A percentile compares a stretch with the other conserved stretches of the same genome.
Evolutionary conservation across 2,888 invertebrate genomes (phyloP).

Genomic region (Tenthredo mesomela): DNA sequence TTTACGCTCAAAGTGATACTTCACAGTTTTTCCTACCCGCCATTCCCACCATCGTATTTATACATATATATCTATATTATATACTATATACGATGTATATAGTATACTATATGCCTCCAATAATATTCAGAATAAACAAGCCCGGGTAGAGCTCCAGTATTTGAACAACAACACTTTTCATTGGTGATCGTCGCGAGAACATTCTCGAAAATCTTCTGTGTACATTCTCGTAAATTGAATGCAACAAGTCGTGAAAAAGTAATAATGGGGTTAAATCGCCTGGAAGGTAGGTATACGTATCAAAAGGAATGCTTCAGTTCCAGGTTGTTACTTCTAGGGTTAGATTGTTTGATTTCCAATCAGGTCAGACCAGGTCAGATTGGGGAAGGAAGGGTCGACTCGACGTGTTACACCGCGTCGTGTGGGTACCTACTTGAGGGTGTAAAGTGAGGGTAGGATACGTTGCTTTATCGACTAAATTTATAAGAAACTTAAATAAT

Average conservation of each 20-base stretch:
- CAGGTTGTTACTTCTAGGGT: slow-evolving; percentile 45
- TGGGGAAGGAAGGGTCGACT: slow-evolving; percentile 12
- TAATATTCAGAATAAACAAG: slow-evolving; percentile 39
- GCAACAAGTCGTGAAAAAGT: slow-evolving; percentile 49
- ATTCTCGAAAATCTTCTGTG: neutral
- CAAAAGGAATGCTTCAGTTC: slow-evolving; percentile 41
- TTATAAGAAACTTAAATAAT: neutral
- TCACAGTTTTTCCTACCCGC: neutral
- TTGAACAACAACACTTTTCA: neutral
- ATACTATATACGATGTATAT: neutral
- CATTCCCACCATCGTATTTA: neutral
- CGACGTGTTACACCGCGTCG: neutral
- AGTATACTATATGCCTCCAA: neutral
- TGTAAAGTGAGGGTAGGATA: neutral
- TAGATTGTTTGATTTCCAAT: slow-evolving; percentile 42
- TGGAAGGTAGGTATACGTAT: slow-evolving; percentile 40
- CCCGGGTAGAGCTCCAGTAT: neutral
- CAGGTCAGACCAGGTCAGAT: slow-evolving; percentile 28
- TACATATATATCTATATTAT: neutral
- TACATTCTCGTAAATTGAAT: slow-evolving; percentile 43
- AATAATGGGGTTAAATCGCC: slow-evolving; percentile 44
- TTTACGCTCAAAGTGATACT: slow-evolving; percentile 14
- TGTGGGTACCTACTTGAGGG: neutral
- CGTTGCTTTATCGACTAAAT: neutral
- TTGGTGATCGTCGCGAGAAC: neutral